These are phyloP conservation scores for Margaritifera margaritifera DNA, from an alignment of 2,888 invertebrate genomes.

Conservation along the genomic window DNA sequence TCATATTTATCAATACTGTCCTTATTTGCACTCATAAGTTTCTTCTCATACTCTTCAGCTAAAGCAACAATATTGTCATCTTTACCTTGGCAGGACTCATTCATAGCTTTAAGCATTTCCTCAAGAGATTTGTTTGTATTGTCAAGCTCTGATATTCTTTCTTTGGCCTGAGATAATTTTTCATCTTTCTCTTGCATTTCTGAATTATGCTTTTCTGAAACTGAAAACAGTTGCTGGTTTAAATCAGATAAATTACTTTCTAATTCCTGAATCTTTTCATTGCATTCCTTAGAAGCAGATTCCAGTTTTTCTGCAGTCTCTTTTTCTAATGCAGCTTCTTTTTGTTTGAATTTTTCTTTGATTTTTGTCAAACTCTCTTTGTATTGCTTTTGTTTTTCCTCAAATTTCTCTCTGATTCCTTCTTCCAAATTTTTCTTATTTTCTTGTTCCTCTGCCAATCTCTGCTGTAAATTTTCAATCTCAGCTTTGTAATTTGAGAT, in stretches of 20 bases:
- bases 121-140: conserved; percentile 47
- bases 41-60: conserved; percentile 19
- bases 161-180: conserved; percentile 25
- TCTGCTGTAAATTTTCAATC: conserved; percentile 20
- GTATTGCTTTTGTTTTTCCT: conserved; percentile 57
- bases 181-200: conserved; percentile 52
- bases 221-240: conserved; percentile 31
- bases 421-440: conserved; percentile 47
- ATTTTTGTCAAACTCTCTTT: conserved; percentile 60
- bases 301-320: conserved; percentile 8
- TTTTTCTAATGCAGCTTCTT: conserved; percentile 13
- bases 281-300: conserved; percentile 4
- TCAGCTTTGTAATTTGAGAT: conserved; percentile 7
- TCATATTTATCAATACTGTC: conserved; percentile 31
- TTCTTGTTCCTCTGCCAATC: conserved; percentile 37
- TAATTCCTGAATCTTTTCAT: conserved; percentile 8
- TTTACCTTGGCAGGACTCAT: conserved; percentile 44
- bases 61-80: conserved; percentile 46
- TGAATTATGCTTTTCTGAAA: conserved; percentile 43
- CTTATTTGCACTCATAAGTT: conserved; percentile 3
- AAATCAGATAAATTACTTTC: conserved; percentile 17
- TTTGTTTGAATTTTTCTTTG: conserved; percentile 59
- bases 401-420: conserved; percentile 54
- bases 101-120: conserved; percentile 58
- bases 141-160: conserved; percentile 37